Evolutionary conservation across 1,140 invertebrate species (phyloP), one percentile per base, ranked within the genome.

Genomic region (Heliconius congener): DNA sequence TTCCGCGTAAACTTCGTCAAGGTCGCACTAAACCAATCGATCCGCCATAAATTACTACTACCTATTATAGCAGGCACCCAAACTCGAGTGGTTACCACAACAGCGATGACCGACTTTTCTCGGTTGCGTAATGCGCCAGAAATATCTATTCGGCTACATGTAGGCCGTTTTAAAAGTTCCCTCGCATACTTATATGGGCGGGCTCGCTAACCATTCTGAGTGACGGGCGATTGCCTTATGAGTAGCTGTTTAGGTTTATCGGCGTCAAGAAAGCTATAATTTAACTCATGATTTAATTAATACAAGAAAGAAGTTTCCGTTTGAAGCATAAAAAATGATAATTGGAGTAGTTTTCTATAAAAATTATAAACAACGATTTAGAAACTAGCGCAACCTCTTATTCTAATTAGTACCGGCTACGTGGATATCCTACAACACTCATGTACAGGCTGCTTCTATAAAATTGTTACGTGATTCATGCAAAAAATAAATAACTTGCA

Each of bases 1-100:
- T 94, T 94, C 90, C 87, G 85, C 78, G 82, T 89, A 89, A 90
- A 90, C 91, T 82, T 86, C 79, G 77, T 84, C 92, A 95, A 95
- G 94, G 94, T 89, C 93, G 86, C 74, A 73, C 71, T 81, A 81
- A 82, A 85, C 86, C 81, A 84, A 91, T 92, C 91, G 89, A 91
- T 89, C 84, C 82, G 85, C 87, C 88, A 88, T 90, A 90, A 88
- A 91, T 91, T 88, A 88, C 85, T 74, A 82, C 78, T 76, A 84
- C 83, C 86, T 87, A 88, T 87, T 90, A 89, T 88, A 89, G 84
- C 82, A 83, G 81, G 81, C 80, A 79, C 77, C 84, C 79, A 80
- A 81, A 81, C 83, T 85, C 84, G 78, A 89, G 85, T 86, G 85
- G 82, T 82, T 78, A 81, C 85, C 82, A 83, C 79, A 80, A 81